phyloP scores from a whole-genome alignment of 2,797 vertebrate genomes.

The Poeciliopsis turneri region DNA sequence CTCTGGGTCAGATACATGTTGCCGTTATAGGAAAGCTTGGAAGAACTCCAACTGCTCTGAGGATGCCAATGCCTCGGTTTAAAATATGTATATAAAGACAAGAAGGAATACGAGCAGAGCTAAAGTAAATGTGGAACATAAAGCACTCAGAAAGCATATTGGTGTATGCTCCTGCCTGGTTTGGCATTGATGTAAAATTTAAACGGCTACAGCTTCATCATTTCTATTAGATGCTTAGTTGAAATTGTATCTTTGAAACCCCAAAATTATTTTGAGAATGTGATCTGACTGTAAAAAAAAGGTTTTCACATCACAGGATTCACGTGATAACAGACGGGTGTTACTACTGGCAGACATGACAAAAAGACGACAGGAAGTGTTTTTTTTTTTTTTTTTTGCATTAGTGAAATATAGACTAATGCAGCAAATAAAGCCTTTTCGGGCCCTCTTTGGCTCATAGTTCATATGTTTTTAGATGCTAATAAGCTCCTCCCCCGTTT shows the following conservation, averaged over 20 bases:
- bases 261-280: neutral
- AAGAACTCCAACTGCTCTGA: slow-evolving; percentile 19
- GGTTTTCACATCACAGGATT: too few species aligned
- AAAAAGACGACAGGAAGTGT: too few species aligned
- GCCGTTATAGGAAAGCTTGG: slow-evolving; percentile 24
- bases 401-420: too few species aligned
- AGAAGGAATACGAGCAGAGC: slow-evolving; percentile 1
- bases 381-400: too few species aligned
- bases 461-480: neutral
- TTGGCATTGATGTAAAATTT: neutral
- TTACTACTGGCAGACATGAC: too few species aligned
- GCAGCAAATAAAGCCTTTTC: too few species aligned
- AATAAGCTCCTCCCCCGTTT: neutral
- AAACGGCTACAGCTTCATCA: neutral
- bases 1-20: slow-evolving; percentile 41
- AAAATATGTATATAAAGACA: slow-evolving; percentile 14
- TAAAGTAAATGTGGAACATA: neutral
- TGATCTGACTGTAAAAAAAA: neutral
- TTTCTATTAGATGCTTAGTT: neutral
- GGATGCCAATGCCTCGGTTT: slow-evolving; percentile 10
- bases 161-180: neutral
- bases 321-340: too few species aligned
- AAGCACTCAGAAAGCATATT: neutral
- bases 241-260: neutral
- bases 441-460: neutral